Evolutionary conservation across 2,888 invertebrate genomes (phyloP), one percentile per base, ranked within the genome.

Genomic region (Athrips mouffetella): DNA sequence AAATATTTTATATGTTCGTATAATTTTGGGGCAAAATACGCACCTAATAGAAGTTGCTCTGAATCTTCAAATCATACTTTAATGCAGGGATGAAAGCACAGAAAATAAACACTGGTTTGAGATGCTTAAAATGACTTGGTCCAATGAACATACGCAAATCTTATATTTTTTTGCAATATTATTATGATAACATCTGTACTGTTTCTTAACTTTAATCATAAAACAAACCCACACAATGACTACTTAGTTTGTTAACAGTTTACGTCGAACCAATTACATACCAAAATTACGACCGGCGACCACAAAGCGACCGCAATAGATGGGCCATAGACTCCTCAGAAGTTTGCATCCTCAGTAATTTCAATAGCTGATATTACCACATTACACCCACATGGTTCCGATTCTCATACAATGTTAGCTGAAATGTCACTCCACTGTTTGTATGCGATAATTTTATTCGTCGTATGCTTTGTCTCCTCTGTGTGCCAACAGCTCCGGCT

Each of bases 401-500:
- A 68, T 67, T 67, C 61, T 55, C 55, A 59, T 65, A 72, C 73
- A 76, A 70, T 72, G 70, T 78, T 58, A 48, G 57, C 54, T 55
- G 57, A 64, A 71, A 71, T 72, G 70, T 63, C 67, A 62, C 50
- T 57, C 47, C 29, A 54, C 57, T 57, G 52, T 64, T 54, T 59
- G 59, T 65, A 52, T 51, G 59, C 55, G 61, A 68, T 73, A 68
- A 76, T 76, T 70, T 73, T 70, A 67, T 76, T 70, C 70, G 70
- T 68, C 69, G 60, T 57, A 54, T 51, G 62, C 78, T 80, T 79
- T 82, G 80, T 80, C 70, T 65, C 66, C 60, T 54, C 58, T 37
- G 64, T 59, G 67, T 77, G 78, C 76, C 80, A 80, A 79, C 74
- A 70, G 58, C 58, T 58, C 53, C 56, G 59, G 67, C 70, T 73